Conservation (phyloP, 1,140 invertebrate genomes). For the Leptonema lineaticorne region DNA sequence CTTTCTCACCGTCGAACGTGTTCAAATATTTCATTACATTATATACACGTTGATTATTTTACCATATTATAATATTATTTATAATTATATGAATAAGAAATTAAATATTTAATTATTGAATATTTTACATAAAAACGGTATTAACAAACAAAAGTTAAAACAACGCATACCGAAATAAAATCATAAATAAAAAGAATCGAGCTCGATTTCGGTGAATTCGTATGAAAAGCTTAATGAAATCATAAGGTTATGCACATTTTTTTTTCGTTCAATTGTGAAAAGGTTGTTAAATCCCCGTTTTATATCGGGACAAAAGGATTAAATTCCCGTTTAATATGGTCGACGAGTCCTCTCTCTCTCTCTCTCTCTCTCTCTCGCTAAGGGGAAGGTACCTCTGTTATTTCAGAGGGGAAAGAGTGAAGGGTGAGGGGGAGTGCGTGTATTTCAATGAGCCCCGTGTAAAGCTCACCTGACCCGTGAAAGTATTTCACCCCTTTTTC, state of each 20-base stretch:
- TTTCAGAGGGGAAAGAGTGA: too few relatives aligned
- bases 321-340: conserved; percentile 24
- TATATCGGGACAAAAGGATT: conserved; percentile 25
- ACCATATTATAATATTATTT: too few relatives aligned
- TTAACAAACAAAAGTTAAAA: too few relatives aligned
- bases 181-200: background rate
- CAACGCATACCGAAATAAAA: too few relatives aligned
- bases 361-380: too few relatives aligned
- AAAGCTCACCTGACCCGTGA: conserved; percentile 22
- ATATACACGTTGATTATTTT: too few relatives aligned
- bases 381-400: too few relatives aligned
- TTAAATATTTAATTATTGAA: too few relatives aligned
- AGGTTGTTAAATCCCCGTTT: conserved; percentile 15
- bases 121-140: too few relatives aligned
- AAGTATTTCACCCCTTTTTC: background rate
- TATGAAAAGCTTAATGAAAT: conserved; percentile 15
- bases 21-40: too few relatives aligned
- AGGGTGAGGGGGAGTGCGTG: background rate
- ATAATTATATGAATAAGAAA: too few relatives aligned
- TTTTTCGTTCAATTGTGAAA: conserved; percentile 14
- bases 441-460: conserved; percentile 16
- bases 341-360: background rate
- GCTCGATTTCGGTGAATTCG: background rate
- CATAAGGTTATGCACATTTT: conserved; percentile 3
- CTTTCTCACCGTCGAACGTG: too few relatives aligned